Evolutionary conservation across 2,888 invertebrate species (phyloP), one percentile per base, ranked within the genome.

Genomic region (Abscondita cerata): DNA sequence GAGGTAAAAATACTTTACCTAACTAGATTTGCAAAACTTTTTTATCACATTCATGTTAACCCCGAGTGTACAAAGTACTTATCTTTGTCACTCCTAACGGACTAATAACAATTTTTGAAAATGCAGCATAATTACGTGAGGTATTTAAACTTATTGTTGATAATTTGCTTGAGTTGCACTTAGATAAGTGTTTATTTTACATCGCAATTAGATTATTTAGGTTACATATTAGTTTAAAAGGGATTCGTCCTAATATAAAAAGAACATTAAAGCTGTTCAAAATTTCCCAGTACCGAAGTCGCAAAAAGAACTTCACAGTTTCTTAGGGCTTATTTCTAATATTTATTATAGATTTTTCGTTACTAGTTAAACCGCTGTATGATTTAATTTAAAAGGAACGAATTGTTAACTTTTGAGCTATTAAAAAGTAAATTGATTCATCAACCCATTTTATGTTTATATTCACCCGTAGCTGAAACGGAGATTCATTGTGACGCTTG

Each of bases 61-160:
- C 36, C 36, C 3, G 36, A 36, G 36, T 36, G 36, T n/a, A 53
- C 53, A 16, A 36, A 36, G 12, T 36, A 36, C 12, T 36, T 36
- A 12, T 48, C 51, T 44, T 44, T 44, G 18, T 18, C 3, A 44
- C 44, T n/a, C 44, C 44, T 2, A 44, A 9, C 12, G 44, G 44
- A 15, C 44, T n/a, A 44, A 12, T 44, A 16, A 15, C 15, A 44
- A 12, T 44, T 16, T 44, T 9, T 44, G 18, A 44, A 44, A 18
- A 44, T 44, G 44, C 18, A 13, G 8, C 16, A 15, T 44, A 18
- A 15, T 13, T 44, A 18, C 15, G 18, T 9, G 16, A 44, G 18
- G 44, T 44, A 16, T 44, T 44, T 44, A 18, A 16, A 44, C 3
- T 8, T 15, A 44, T 44, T 15, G 12, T 18, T 8, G 44, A 44